Evolutionary conservation across 2,113 vertebrate species (phyloP).

Genomic region (Ameiurus melas): DNA sequence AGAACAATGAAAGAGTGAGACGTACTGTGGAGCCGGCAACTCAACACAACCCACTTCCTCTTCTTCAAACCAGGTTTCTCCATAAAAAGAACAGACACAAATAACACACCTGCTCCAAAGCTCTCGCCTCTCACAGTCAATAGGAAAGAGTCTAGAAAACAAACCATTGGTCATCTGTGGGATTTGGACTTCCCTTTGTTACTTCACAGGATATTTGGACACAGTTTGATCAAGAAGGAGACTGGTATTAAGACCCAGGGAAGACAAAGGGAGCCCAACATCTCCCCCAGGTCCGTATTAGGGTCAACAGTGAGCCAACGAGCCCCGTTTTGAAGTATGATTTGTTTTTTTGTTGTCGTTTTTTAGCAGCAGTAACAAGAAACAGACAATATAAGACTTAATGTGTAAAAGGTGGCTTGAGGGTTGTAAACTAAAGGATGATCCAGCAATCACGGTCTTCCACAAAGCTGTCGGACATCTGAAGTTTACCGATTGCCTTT

Average conservation of each 20-base stretch:
- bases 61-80: constrained; percentile 64
- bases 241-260: constrained; percentile 51
- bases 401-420: constrained; percentile 44
- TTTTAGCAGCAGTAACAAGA: constrained; percentile 77
- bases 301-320: constrained; percentile 58
- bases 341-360: background rate
- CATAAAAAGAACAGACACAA: constrained; percentile 36
- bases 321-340: constrained; percentile 63
- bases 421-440: constrained; percentile 18
- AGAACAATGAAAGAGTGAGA: constrained; percentile 73
- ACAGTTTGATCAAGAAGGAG: constrained; percentile 49
- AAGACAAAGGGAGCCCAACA: constrained; percentile 45
- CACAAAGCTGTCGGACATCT: constrained; percentile 18
- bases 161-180: constrained; percentile 30
- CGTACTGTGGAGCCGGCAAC: constrained; percentile 57
- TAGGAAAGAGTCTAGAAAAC: constrained; percentile 9
- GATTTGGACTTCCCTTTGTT: constrained; percentile 27
- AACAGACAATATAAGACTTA: constrained; percentile 71
- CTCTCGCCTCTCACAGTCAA: constrained; percentile 1
- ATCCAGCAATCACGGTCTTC: constrained; percentile 17
- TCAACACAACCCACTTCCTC: constrained; percentile 64
- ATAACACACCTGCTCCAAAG: constrained; percentile 19
- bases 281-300: constrained; percentile 56
- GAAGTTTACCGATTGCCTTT: constrained; percentile 3
- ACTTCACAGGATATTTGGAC: constrained; percentile 24